Evolutionary conservation across 1,140 invertebrate genomes (phyloP).

Genomic region (Lethrus apterus): DNA sequence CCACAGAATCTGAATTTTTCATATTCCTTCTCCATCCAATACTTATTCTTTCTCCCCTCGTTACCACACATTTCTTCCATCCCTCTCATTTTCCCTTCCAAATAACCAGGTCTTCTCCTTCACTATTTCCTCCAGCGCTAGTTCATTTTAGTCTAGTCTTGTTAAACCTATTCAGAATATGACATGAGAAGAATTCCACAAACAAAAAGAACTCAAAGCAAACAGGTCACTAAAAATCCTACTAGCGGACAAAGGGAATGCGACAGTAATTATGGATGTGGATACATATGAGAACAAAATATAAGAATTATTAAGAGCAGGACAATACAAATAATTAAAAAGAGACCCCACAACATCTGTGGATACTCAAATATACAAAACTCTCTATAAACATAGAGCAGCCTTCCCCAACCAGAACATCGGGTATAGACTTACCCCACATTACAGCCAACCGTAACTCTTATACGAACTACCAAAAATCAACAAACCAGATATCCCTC

Average conservation of each 20-base stretch:
- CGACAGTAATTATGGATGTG: slow-evolving; percentile 2
- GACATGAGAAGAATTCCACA: neutral
- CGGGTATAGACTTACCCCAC: neutral
- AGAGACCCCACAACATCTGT: slow-evolving; percentile 2
- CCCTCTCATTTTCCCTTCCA: too few species aligned
- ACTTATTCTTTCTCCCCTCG: too few species aligned
- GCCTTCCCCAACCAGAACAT: neutral
- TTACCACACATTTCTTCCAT: too few species aligned
- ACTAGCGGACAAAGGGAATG: slow-evolving; percentile 3
- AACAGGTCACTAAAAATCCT: neutral
- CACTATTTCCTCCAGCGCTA: too few species aligned
- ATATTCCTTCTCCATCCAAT: too few species aligned
- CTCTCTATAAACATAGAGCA: slow-evolving; percentile 1
- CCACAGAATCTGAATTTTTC: too few species aligned
- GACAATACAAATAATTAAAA: slow-evolving; percentile 2
- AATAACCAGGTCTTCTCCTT: too few species aligned
- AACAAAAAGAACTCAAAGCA: neutral
- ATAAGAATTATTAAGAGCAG: slow-evolving; percentile 2
- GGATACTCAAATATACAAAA: slow-evolving; percentile 2
- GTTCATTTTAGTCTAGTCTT: too few species aligned
- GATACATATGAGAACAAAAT: slow-evolving; percentile 5
- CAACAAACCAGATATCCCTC: slow-evolving; percentile 16
- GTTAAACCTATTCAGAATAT: too few species aligned
- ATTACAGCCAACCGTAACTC: slow-evolving; percentile 14
- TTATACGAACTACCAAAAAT: slow-evolving; percentile 23